Evolutionary conservation across 2,113 vertebrate genomes (phyloP).

Genomic region (Scomber japonicus): DNA sequence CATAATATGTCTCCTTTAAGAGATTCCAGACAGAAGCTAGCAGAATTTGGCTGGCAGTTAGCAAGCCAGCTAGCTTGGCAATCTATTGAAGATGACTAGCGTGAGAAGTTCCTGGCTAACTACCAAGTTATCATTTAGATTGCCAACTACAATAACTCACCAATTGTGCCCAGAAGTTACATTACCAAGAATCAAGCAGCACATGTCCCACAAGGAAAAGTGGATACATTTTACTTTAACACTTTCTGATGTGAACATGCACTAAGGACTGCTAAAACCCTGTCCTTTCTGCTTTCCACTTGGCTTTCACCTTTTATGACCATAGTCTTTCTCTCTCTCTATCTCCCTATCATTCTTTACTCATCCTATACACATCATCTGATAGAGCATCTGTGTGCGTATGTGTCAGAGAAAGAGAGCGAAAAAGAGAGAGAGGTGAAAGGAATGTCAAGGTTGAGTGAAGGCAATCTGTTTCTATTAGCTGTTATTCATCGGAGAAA

Average conservation of each 20-base stretch:
- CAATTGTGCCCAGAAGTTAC: background rate
- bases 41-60: slow-evolving; percentile 14
- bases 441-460: slow-evolving; percentile 59
- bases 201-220: background rate
- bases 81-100: background rate
- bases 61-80: background rate
- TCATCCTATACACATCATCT: slow-evolving; percentile 15
- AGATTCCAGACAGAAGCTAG: background rate
- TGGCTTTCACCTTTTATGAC: background rate
- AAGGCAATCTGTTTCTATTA: slow-evolving; percentile 59
- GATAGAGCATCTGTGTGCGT: background rate
- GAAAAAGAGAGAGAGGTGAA: slow-evolving; percentile 23
- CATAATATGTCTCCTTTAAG: too few relatives aligned
- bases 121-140: background rate
- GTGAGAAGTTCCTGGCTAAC: background rate
- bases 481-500: slow-evolving; percentile 36
- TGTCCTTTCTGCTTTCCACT: background rate
- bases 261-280: background rate
- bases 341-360: slow-evolving; percentile 5
- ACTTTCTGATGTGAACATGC: background rate
- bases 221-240: background rate
- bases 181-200: background rate
- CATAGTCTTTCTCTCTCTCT: background rate
- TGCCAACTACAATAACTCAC: background rate
- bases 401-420: background rate